Conservation (phyloP, 2,113 vertebrate genomes). For the Microcebus lehilahytsara region DNA sequence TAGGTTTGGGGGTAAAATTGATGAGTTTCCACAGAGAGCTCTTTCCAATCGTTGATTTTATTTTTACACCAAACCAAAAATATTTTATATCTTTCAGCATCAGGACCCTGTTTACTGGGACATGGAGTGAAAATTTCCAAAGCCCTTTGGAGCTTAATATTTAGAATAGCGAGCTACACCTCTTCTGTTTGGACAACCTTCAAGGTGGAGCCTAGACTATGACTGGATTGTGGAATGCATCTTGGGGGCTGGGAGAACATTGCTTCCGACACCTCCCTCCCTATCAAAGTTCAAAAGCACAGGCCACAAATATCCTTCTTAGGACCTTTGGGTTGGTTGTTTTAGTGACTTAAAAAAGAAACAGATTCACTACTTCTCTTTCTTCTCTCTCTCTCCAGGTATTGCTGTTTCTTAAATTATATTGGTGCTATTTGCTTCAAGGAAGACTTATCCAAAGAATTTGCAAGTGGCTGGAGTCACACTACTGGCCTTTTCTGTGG, state of each 20-base stretch:
- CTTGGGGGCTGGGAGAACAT: not conserved
- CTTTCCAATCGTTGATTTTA: not conserved
- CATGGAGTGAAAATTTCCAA: not conserved
- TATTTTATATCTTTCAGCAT: not conserved
- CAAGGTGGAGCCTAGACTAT: not conserved
- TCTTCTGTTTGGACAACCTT: not conserved
- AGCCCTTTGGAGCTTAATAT: not conserved
- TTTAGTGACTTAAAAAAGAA: not conserved
- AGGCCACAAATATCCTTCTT: not conserved
- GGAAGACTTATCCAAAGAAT: slow-evolving; percentile 12
- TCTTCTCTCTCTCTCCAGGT: not conserved
- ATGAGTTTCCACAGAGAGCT: not conserved
- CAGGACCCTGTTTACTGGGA: not conserved
- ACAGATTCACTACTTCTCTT: not conserved
- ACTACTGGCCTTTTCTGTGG: not conserved
- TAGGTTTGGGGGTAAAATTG: not conserved
- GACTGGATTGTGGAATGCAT: not conserved
- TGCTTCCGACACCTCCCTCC: not conserved
- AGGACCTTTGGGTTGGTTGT: not conserved
- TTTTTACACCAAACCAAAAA: not conserved
- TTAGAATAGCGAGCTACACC: not conserved
- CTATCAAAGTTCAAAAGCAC: not conserved
- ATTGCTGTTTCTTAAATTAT: not conserved
- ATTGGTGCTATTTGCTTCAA: not conserved
- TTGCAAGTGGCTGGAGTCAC: not conserved